phyloP scores from a whole-genome alignment of 2,113 vertebrate genomes.

The Mungos mungo region DNA sequence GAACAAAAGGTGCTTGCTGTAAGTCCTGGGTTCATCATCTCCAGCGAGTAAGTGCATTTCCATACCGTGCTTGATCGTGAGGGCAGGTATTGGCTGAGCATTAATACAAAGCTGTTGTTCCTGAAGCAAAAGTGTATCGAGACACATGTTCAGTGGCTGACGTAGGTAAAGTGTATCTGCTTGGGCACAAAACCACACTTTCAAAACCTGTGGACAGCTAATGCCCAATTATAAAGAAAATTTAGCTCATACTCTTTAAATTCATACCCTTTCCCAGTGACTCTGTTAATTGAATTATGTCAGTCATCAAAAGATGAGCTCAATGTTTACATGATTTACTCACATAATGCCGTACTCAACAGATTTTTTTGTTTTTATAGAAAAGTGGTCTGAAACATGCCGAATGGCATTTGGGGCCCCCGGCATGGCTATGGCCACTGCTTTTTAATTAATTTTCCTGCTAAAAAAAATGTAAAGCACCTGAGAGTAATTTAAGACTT shows the following conservation, averaged over 20 bases:
- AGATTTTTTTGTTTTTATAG: neutral
- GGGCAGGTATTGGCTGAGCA: neutral
- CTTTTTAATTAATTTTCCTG: constrained; percentile 11
- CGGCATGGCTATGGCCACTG: neutral
- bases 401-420: neutral
- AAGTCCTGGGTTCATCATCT: neutral
- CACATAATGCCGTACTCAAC: neutral
- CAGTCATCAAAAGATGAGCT: neutral
- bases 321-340: neutral
- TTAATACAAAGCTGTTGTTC: neutral
- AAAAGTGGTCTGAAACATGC: neutral
- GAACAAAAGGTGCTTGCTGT: neutral
- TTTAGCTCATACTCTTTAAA: neutral
- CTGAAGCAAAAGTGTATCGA: neutral
- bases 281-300: neutral
- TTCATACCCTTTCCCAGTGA: neutral
- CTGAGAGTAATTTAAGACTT: neutral
- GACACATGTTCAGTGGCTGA: neutral
- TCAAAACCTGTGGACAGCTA: neutral
- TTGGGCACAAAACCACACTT: neutral
- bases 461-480: neutral
- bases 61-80: neutral
- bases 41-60: neutral
- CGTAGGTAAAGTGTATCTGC: neutral
- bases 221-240: neutral